Evolutionary conservation across 2,888 invertebrate species (phyloP), one percentile per base, ranked within the genome.

Genomic region (Lacanobia wlatinum): DNA sequence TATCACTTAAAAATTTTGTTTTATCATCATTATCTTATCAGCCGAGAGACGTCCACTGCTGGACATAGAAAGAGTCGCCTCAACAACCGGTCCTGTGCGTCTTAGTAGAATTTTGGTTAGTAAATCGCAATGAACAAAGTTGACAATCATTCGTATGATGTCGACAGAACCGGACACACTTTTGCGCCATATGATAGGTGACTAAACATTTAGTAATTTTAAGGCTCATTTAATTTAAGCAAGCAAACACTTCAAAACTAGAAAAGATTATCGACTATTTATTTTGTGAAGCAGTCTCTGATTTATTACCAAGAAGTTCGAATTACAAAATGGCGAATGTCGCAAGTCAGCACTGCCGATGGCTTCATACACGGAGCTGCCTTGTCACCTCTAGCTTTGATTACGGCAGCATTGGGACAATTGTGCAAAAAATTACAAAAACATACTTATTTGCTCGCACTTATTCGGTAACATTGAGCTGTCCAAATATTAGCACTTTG

Each of bases 401-500:
- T 81, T 70, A 53, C 76, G 71, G 73, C 70, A 79, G 53, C 52
- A 16, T 77, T 70, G 55, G 50, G 34, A 21, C 61, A 60, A 21
- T 73, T 48, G 55, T 72, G 66, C 52, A 70, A 77, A 80, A 80
- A 67, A 70, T 46, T 50, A 63, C 53, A 50, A 48, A 73, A 66
- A 59, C 66, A 34, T 46, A 59, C 63, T 75, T 66, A 58, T 70
- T 80, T 77, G 23, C 28, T 77, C 55, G 48, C 67, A 77, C 52
- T 50, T 67, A 38, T 61, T 70, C 23, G 10, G 48, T 73, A 61
- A 63, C 67, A 82, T 73, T 70, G 84, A 66, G 14, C 50, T 71
- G 71, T 69, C 21, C 58, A 71, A 77, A 81, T 73, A 67, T 82
- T 84, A 58, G 56, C 9, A 53, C 16, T 43, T 56, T 55, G 43